Base-by-base conservation (phyloP, 2,113 vertebrate species). In the Ptychochromis oligacanthus region DNA sequence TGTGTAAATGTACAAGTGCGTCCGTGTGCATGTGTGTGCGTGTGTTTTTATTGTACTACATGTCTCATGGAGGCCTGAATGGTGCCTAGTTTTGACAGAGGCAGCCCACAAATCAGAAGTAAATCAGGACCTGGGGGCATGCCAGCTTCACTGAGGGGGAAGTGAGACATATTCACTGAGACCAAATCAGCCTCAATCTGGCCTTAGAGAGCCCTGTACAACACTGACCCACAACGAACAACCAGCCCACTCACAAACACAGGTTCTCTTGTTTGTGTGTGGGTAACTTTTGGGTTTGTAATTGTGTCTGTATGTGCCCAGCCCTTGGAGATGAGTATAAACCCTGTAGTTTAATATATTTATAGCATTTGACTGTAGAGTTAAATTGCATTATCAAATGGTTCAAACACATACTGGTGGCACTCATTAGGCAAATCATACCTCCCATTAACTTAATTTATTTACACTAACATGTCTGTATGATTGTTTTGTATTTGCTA, bases 101-200 rank as follows among this genome's bases (percentile, higher is more conserved):
- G 90, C 89, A 93, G 92, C 87, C 93, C 49, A 93, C 89, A 93
- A 94, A 94, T 95, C 93, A 93, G 91, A 87, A 89, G 88, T 89
- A 93, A 94, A 92, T 88, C 93, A 86, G 92, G 91, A 94, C 93
- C 94, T 40, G 88, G 82, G 93, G 95, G 93, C 93, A 94, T 60
- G 90, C 90, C 85, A 82, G 90, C 92, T 94, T 92, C 90, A 93
- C 89, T 91, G 93, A 92, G 89, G 92, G 92, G 91, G 90, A 91
- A 94, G 89, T 92, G 93, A 95, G 92, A 93, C 93, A 93, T 91
- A 94, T 95, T 95, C 93, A 93, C 80, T 89, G 90, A 91, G 94
- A 95, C 91, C 92, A 88, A 94, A 92, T 94, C 93, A 93, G 79
- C 92, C 88, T 90, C 82, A 89, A 86, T 93, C 91, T 92, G 91